These are phyloP conservation scores for Cotesia congregata DNA, from an alignment of 2,888 invertebrate species.

Conservation along the genomic window DNA sequence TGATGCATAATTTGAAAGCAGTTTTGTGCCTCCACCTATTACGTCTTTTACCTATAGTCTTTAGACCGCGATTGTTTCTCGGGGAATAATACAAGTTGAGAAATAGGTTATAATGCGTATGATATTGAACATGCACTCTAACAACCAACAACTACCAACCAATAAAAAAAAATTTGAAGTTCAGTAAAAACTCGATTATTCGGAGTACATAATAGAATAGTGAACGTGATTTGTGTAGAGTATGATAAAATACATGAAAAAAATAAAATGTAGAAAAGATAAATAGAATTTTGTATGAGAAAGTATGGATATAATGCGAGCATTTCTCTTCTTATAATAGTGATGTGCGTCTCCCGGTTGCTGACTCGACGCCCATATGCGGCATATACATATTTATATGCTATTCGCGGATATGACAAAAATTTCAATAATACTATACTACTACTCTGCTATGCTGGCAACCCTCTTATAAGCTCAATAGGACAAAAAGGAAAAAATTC, in stretches of 20 bases:
- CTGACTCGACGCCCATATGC: conserved; percentile 43
- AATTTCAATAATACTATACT: conserved; percentile 54
- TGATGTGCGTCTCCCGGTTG: conserved; percentile 33
- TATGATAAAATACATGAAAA: not conserved
- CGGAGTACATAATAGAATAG: too few species aligned
- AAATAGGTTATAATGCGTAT: conserved; percentile 11
- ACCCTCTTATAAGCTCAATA: conserved; percentile 5
- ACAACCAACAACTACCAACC: not conserved
- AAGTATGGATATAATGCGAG: not conserved
- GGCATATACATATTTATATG: conserved; percentile 43
- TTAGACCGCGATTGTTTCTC: not conserved
- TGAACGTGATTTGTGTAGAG: not conserved
- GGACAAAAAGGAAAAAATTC: not conserved
- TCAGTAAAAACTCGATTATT: too few species aligned
- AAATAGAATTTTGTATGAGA: not conserved
- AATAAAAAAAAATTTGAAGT: too few species aligned
- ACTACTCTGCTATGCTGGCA: not conserved
- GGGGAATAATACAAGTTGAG: conserved; percentile 23
- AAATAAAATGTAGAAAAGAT: not conserved
- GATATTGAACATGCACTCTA: conserved; percentile 26
- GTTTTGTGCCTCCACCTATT: not conserved
- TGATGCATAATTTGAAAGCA: not conserved
- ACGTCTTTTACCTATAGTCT: conserved; percentile 5
- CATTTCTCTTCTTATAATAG: conserved; percentile 6
- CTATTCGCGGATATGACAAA: conserved; percentile 47